Base-by-base conservation (phyloP, 1,140 invertebrate species). In the Portunus trituberculatus region DNA sequence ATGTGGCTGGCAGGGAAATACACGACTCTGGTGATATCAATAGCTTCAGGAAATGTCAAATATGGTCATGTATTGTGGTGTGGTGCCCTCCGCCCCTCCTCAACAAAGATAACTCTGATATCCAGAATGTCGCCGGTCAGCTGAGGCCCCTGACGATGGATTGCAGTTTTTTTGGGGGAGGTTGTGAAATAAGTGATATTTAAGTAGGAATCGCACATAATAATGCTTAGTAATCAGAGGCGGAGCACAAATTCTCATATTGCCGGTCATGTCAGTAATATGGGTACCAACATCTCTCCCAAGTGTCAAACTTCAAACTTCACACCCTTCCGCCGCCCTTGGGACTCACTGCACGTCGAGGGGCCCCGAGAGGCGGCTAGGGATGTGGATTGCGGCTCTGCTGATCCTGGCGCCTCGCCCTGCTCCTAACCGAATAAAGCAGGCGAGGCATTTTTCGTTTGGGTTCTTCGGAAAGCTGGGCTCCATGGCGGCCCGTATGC, bases 1-100 rank as follows among this genome's bases (percentile, higher is more conserved):
- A 46, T 32, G 31, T 88, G 45, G 67, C 67, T 76, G 67, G 20
- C 20, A 76, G 67, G 67, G 67, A 76, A 76, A 76, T 76, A 76
- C 91, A 93, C 16, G 45, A 76, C 29, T 39, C 12, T 20, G 32
- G 92, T 52, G 92, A 93, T 28, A 86, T 32, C 39, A 52, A 88
- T 93, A 93, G 14, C 92, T 93, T 45, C 92, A 93, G 92, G 92
- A 93, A 93, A 93, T 93, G 82, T 82, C 92, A 93, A 88, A 93
- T 93, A 93, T 86, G 92, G 92, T 31, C 82, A 93, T 93, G 92
- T 87, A 93, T 48, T 45, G 16, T 67, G 31, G 31, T 32, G n/a
- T 31, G 16, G 16, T 59, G 84, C 28, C 48, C 92, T 28, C 52
- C 76, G 46, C 52, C 52, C 46, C 20, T 91, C 28, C 12, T n/a